Conservation (phyloP, 2,797 vertebrate species). For the Scarus forsteni region DNA sequence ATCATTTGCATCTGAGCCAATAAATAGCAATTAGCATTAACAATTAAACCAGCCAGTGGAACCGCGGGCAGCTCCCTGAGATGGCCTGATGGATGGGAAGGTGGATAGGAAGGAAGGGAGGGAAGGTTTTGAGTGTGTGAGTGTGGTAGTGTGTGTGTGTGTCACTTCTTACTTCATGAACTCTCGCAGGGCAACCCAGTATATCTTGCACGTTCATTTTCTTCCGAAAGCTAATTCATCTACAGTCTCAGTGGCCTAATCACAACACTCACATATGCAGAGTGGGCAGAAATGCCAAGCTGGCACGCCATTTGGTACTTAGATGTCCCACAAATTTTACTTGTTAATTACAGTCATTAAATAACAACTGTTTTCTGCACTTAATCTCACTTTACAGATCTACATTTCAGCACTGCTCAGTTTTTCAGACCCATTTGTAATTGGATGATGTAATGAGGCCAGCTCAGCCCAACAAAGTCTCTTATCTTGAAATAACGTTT, state of each 20-base stretch:
- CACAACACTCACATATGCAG: slow-evolving; percentile 69
- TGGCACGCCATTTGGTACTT: slow-evolving; percentile 63
- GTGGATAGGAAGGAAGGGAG: slow-evolving; percentile 75
- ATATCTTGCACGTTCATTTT: slow-evolving; percentile 75
- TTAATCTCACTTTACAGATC: slow-evolving; percentile 55
- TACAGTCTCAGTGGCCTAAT: slow-evolving; percentile 76
- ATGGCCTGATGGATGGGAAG: slow-evolving; percentile 96
- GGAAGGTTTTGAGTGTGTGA: slow-evolving; percentile 50
- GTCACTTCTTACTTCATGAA: slow-evolving; percentile 64
- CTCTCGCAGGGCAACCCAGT: slow-evolving; percentile 73
- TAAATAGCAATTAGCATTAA: slow-evolving; percentile 99
- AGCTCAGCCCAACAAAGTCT: slow-evolving; percentile 38
- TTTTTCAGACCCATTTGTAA: slow-evolving; percentile 50
- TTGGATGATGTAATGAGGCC: slow-evolving; percentile 47
- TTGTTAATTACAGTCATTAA: slow-evolving; percentile 77
- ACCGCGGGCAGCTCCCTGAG: slow-evolving; percentile 98
- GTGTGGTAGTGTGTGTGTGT: slow-evolving; percentile 33
- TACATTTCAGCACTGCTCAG: slow-evolving; percentile 33
- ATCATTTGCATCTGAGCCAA: slow-evolving; percentile 99
- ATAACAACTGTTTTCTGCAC: slow-evolving; percentile 66
- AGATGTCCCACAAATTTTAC: slow-evolving; percentile 62
- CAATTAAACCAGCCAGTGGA: slow-evolving; percentile 99
- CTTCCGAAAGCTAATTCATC: slow-evolving; percentile 79
- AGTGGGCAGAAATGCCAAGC: slow-evolving; percentile 72
- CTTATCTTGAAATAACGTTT: slow-evolving; percentile 37